phyloP scores from a whole-genome alignment of 2,113 vertebrate species.

The Corvus moneduloides region DNA sequence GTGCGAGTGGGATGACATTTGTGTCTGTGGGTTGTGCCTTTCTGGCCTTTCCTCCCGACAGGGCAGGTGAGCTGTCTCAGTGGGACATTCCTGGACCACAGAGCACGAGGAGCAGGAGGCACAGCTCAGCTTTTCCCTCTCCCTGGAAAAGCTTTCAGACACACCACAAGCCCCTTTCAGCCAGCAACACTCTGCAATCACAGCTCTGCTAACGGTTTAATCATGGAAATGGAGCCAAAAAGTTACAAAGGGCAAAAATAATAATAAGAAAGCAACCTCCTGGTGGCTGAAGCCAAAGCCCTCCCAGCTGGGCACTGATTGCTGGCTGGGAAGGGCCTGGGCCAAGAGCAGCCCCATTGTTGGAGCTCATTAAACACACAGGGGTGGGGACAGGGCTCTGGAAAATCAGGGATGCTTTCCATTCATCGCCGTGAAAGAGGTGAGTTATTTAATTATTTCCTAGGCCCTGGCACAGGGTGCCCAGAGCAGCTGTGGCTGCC shows the following conservation, averaged over 20 bases:
- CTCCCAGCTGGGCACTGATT: constrained; percentile 29
- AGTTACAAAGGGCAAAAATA: no score
- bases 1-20: neutral
- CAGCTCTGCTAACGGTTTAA: neutral
- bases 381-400: neutral
- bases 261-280: neutral
- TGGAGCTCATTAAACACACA: neutral
- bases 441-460: neutral
- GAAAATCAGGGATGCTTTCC: neutral
- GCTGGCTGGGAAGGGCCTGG: neutral
- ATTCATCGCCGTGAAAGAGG: rapidly evolving
- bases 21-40: neutral
- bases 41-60: neutral
- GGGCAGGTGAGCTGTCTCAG: rapidly evolving
- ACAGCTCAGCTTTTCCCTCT: neutral
- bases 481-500: neutral
- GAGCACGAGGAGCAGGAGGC: neutral
- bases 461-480: neutral
- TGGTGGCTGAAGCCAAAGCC: neutral
- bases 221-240: neutral
- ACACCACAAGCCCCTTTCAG: neutral
- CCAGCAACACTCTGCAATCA: neutral
- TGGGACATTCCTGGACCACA: rapidly evolving
- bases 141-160: neutral
- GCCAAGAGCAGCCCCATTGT: neutral